Evolutionary conservation across 1,140 invertebrate species (phyloP).

Genomic region (Prorops nasuta): DNA sequence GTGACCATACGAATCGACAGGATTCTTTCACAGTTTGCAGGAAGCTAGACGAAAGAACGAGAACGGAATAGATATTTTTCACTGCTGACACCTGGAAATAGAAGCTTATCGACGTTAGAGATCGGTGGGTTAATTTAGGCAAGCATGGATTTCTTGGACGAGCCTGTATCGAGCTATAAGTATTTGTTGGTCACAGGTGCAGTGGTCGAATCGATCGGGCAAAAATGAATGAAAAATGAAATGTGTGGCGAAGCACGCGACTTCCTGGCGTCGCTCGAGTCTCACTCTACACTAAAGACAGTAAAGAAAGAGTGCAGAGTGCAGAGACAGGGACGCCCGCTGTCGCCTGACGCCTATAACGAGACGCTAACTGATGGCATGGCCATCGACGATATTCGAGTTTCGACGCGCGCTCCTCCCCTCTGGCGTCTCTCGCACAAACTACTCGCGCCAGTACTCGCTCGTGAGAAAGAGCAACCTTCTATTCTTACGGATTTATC

Average conservation of each 20-base stretch:
- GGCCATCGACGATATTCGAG: too few species aligned
- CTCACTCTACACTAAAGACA: too few species aligned
- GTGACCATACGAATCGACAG: background rate
- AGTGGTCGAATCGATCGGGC: background rate
- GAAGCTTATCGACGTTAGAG: background rate
- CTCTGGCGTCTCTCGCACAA: too few species aligned
- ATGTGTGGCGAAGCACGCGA: background rate
- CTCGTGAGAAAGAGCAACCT: too few species aligned
- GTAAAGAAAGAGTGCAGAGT: too few species aligned
- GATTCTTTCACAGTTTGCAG: background rate
- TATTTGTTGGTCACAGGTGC: background rate
- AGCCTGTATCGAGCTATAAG: background rate
- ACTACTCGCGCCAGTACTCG: too few species aligned
- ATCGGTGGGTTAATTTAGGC: background rate
- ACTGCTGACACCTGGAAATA: background rate
- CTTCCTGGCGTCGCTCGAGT: slow-evolving; percentile 1
- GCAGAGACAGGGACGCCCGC: too few species aligned
- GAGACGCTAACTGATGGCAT: too few species aligned
- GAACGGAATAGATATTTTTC: background rate
- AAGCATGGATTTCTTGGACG: background rate
- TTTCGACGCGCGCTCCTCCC: too few species aligned
- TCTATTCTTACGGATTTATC: too few species aligned
- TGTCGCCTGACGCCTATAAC: too few species aligned
- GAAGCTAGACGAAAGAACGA: background rate
- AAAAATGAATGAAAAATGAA: slow-evolving; percentile 4